phyloP scores from a whole-genome alignment of 2,113 vertebrate genomes.

The Pogona vitticeps region DNA sequence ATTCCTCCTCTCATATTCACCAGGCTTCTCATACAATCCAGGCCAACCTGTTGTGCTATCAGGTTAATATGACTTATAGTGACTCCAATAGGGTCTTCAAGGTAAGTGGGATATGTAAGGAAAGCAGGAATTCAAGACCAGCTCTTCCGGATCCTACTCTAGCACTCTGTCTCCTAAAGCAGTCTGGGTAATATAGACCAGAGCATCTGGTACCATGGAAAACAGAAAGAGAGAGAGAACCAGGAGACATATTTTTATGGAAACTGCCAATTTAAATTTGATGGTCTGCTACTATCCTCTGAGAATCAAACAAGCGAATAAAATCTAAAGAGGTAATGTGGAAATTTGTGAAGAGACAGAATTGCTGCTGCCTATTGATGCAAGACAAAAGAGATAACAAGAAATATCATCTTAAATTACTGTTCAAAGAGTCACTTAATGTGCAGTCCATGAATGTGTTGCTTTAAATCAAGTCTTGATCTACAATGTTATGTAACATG shows the following conservation, averaged over 20 bases:
- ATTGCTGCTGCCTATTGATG: conserved; percentile 28
- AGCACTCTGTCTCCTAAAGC: too few species aligned
- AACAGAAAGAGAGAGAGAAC: not conserved
- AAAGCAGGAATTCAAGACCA: too few species aligned
- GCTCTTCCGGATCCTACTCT: too few species aligned
- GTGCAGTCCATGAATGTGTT: not conserved
- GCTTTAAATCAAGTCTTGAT: conserved; percentile 1
- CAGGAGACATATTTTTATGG: not conserved
- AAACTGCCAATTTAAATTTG: not conserved
- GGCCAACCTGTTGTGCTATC: too few species aligned
- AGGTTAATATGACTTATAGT: too few species aligned
- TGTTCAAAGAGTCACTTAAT: conserved; percentile 4
- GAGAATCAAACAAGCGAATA: not conserved
- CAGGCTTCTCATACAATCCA: too few species aligned
- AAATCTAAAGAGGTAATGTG: not conserved
- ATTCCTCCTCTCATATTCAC: too few species aligned
- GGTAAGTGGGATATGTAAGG: too few species aligned
- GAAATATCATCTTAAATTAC: conserved; percentile 44
- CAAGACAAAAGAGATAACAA: not conserved
- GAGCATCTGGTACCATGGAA: too few species aligned
- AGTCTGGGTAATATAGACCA: too few species aligned
- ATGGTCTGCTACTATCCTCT: not conserved
- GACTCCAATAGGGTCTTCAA: too few species aligned
- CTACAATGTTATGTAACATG: not conserved
- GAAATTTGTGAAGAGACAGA: not conserved